Evolutionary conservation across 2,113 vertebrate genomes (phyloP).

Genomic region (cattle (Bos taurus)): DNA sequence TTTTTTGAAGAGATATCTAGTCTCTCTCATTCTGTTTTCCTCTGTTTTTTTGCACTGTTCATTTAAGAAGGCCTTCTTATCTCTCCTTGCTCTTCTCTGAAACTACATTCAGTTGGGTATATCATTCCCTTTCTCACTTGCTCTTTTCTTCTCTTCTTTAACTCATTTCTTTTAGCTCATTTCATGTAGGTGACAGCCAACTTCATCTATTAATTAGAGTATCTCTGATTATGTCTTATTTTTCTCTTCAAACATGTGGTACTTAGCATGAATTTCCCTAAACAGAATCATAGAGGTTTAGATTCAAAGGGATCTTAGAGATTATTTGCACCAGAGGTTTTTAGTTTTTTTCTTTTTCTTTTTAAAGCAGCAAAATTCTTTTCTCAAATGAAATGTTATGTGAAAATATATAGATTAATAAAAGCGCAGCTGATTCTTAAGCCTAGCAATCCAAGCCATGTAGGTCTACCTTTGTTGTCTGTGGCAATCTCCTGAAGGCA

Average conservation of each 20-base stretch:
- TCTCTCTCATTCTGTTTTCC: background rate
- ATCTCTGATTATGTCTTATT: constrained; percentile 32
- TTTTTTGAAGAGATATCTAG: background rate
- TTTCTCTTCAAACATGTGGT: constrained; percentile 20
- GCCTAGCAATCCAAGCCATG: background rate
- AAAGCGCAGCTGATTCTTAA: constrained; percentile 53
- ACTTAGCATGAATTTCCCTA: constrained; percentile 29
- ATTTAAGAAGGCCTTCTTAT: background rate
- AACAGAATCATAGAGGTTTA: constrained; percentile 25
- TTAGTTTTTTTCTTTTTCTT: constrained; percentile 7
- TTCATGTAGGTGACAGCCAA: background rate
- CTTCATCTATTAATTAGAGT: constrained; percentile 1
- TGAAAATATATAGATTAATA: constrained; percentile 60
- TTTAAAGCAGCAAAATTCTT: constrained; percentile 35
- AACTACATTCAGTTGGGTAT: background rate
- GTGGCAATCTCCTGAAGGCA: constrained; percentile 4
- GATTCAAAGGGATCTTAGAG: constrained; percentile 24
- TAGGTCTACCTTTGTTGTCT: constrained; percentile 63
- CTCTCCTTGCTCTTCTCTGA: background rate
- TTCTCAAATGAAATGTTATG: constrained; percentile 49
- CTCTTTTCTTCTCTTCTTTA: background rate
- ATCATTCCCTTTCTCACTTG: background rate
- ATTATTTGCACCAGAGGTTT: constrained; percentile 36
- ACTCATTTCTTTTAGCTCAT: background rate
- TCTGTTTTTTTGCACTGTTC: background rate